Base-by-base conservation (phyloP, 2,888 invertebrate genomes). In the Dicyrtoma fusca region DNA sequence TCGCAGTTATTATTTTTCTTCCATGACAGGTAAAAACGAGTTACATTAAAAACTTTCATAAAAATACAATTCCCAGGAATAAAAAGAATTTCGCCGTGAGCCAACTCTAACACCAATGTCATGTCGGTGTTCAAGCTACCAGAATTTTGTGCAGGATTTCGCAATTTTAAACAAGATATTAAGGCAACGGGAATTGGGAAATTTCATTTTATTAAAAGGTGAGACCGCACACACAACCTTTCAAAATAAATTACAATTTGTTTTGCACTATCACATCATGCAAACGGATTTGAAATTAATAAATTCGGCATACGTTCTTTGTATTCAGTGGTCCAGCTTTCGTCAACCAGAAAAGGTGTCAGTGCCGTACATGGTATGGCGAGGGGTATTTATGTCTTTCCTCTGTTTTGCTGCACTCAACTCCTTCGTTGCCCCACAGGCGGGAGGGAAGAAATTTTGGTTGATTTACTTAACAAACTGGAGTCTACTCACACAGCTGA, bases 381-480 rank as follows among this genome's bases (percentile, higher is more conserved):
- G 57, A 8, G 57, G 57, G 21, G 6, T 21, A 1, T 57, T 25
- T 14, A 26, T 26, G 14, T 14, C 26, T 1, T 57, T 57, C n/a
- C 26, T 23, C 21, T 14, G 21, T 1, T 57, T 57, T 25, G 23
- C 25, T 13, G 23, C 23, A 14, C 4, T 25, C 23, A 25, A 25
- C n/a, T 57, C 57, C 14, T 14, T 57, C 14, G 23, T 13, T n/a
- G 3, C 25, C 1, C 26, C 21, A 21, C 21, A 23, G 25, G 14
- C 14, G 23, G 14, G 14, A 3, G 14, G 4, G 8, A 34, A 34
- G 3, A 34, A 57, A 5, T 42, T 61, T 3, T 61, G 42, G 34
- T 26, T 47, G 2, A 64, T 49, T n/a, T 64, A 45, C 23, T 49
- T 64, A 21, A 64, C 64, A 4, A 19, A 23, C n/a, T 64, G 64